Conservation (phyloP, 2,797 vertebrate genomes). For the Phataginus tricuspis region DNA sequence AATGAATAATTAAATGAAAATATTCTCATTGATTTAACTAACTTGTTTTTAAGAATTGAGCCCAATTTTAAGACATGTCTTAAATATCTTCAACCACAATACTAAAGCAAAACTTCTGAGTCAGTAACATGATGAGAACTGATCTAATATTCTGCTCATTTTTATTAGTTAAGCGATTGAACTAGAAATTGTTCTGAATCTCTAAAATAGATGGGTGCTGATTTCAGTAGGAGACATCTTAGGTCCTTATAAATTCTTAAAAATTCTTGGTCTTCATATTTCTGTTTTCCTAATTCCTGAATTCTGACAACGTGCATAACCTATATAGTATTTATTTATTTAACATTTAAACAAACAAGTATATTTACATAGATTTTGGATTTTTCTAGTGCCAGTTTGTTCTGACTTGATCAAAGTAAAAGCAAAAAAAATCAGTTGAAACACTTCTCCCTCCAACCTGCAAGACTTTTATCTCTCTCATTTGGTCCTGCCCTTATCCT, state of each 20-base stretch:
- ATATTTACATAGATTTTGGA: background rate
- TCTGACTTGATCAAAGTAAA: background rate
- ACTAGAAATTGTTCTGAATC: background rate
- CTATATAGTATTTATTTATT: background rate
- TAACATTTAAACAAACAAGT: background rate
- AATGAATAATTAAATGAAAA: background rate
- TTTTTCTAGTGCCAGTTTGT: background rate
- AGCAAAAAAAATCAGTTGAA: background rate
- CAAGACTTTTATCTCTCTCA: background rate
- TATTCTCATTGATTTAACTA: background rate
- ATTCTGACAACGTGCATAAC: background rate
- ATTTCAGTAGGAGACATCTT: background rate
- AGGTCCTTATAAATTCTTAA: background rate
- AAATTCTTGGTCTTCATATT: background rate
- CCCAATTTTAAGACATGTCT: background rate
- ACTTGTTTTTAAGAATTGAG: background rate
- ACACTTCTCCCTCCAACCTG: background rate
- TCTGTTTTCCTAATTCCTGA: background rate
- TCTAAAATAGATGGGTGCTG: background rate
- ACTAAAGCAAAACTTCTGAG: background rate
- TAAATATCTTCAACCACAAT: conserved; percentile 29
- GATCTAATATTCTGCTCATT: background rate
- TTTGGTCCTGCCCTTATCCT: background rate
- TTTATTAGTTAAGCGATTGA: conserved; percentile 40
- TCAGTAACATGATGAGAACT: background rate